Base-by-base conservation (phyloP, 2,113 vertebrate species). In the Alligator mississippiensis region DNA sequence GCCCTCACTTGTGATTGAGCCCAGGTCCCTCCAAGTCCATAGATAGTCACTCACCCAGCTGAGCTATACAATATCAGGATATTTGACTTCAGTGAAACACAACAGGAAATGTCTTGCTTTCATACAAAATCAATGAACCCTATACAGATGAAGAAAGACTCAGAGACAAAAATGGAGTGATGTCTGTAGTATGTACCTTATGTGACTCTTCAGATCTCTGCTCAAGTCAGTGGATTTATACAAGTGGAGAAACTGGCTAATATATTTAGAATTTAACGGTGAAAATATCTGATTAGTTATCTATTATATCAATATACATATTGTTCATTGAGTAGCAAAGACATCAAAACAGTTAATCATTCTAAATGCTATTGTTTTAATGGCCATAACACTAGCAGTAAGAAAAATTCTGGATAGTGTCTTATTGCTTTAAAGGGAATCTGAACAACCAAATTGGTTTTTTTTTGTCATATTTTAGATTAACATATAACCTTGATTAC, bases 401-500 rank as follows among this genome's bases (percentile, higher is more conserved):
- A 72, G n/a, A 72, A 82, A 82, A 66, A 70, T 82, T 58, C n/a
- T 25, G 85, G 27, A 76, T 25, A 83, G 6, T 83, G 91, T 63
- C 57, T 57, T 85, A 64, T 7, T 38, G 91, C 12, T 14, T 21
- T 4, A 78, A 90, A 82, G 77, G 12, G 90, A 79, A 64, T 64
- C 77, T 75, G 72, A 68, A 21, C 34, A 85, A 30, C 4, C 2
- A 82, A 93, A 34, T 62, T 74, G 0, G 34, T 34, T 34, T 34
- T 64, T 90, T 47, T 76, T 22, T 54, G 11, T 66, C 82, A 62
- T 77, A 72, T 54, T 66, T 81, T 77, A 84, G 27, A 19, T 84
- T 87, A 92, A 89, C 77, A 60, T 27, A 75, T 85, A 94, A 77
- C 5, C 62, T 28, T 89, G 3, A 75, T 88, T 96, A 89, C 58